These are phyloP conservation scores for Leptopilina drosophilae DNA, from an alignment of 2,888 invertebrate species.

Conservation along the genomic window DNA sequence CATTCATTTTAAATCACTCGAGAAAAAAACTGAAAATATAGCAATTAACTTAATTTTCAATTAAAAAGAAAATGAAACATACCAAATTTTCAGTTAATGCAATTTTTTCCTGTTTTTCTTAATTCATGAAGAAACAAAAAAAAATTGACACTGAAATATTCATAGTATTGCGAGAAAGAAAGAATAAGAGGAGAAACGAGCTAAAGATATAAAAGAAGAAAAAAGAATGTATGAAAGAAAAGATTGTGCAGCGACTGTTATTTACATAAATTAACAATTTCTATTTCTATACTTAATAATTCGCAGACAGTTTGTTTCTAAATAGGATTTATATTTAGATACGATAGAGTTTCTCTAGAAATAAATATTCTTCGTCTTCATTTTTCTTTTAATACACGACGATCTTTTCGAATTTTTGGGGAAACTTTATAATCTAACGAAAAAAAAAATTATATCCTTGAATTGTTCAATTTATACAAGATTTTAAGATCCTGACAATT, in stretches of 20 bases:
- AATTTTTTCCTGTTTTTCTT: neutral
- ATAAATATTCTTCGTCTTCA: neutral
- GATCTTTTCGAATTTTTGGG: neutral
- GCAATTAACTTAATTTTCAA: neutral
- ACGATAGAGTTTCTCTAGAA: too few species aligned
- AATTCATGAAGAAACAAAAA: too few species aligned
- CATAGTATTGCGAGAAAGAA: neutral
- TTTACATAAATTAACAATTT: too few species aligned
- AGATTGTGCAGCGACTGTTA: too few species aligned
- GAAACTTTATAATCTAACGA: neutral
- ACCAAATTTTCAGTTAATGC: conserved; percentile 3
- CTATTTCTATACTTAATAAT: too few species aligned
- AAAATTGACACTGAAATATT: neutral
- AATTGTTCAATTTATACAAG: conserved; percentile 8
- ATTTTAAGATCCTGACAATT: conserved; percentile 23
- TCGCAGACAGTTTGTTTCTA: too few species aligned
- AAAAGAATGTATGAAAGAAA: too few species aligned
- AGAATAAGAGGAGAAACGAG: too few species aligned
- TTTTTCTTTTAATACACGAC: neutral
- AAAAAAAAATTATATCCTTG: neutral
- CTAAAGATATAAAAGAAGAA: too few species aligned
- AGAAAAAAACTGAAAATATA: neutral
- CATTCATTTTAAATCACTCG: neutral
- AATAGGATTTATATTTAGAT: too few species aligned
- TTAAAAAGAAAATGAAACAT: neutral